Base-by-base conservation (phyloP, 1,140 invertebrate species). In the Aleiodes sp. region DNA sequence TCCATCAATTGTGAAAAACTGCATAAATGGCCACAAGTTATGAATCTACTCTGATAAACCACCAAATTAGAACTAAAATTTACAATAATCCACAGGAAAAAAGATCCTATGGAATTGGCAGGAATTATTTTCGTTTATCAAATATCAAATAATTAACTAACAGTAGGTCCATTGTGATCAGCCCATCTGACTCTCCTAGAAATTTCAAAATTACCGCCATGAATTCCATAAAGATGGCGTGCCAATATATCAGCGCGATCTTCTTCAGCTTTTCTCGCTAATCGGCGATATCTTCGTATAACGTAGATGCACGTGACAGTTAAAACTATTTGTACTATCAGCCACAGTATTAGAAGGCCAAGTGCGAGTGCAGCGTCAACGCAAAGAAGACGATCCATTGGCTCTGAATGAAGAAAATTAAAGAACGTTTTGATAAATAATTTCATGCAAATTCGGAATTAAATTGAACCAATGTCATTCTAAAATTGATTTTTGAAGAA, bases 141-240 rank as follows among this genome's bases (percentile, higher is more conserved):
- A 31, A 31, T 60, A n/a, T 9, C n/a, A 3, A 16, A 57, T 60
- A 10, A 24, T 75, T 68, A 78, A 66, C 76, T 78, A 3, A 74
- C 57, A 10, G 71, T 72, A 2, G 79, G 81, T 21, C 69, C 68
- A 39, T 78, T 79, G 35, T 80, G 77, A 62, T 86, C 85, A 0
- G 84, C 85, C 85, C 85, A 86, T 14, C 79, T 80, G 16, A 87
- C 85, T 26, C 84, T 78, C 60, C 84, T 75, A 4, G 79, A 71
- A 28, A 86, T 80, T 64, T 85, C 85, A 4, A 83, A 82, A 68
- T 80, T 86, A 29, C 78, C 84, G 57, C 76, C 82, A 57, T 78
- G 82, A 70, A 83, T 79, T 9, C 80, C 82, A 31, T 84, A 84
- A 4, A 84, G 70, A 71, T 84, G 83, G 14, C 80, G 75, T 0